Evolutionary conservation across 2,797 vertebrate genomes (phyloP), one percentile per base, ranked within the genome.

Genomic region (Hypotaenidia okinawae): DNA sequence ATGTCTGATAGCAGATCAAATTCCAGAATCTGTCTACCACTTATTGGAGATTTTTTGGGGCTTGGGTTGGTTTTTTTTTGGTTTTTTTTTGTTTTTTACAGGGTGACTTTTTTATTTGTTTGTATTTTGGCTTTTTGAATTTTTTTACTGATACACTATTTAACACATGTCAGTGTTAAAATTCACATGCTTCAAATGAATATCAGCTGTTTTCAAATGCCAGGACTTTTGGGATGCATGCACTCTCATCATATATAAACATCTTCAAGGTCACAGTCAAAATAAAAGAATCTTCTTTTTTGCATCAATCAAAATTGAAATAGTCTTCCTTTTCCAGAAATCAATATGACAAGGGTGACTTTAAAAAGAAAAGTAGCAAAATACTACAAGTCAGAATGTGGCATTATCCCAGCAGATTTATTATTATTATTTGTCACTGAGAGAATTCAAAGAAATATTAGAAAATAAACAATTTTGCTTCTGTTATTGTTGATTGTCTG

Each of bases 271-370:
- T 84, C 92, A 84, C 37, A 55, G 54, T 67, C 37, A 64, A 93
- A 96, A 89, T 72, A 43, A 14, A 16, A 81, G 7, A 88, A 82
- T 64, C 9, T 64, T 47, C 9, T 64, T 47, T 81, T 86, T 88
- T 41, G n/a, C 84, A 87, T n/a, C 24, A 84, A 51, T 73, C 67
- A 51, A 88, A 97, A 82, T n/a, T 16, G 81, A 89, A 92, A 89
- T 7, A 87, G 89, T 76, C 8, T 64, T 67, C 5, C 64, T 63
- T 78, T 76, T 41, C 27, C 51, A 82, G n/a, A 88, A 89, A 83
- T 32, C 27, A 80, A 14, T 76, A 76, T 55, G 27, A 73, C 19
- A 83, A 58, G 8, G 9, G 90, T 30, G 39, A 27, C 41, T 66
- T 92, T 59, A 75, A 80, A 76, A 18, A 75, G 14, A 11, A 55